Evolutionary conservation across 2,888 invertebrate species (phyloP).

Genomic region (Hemistola chrysoprasaria): DNA sequence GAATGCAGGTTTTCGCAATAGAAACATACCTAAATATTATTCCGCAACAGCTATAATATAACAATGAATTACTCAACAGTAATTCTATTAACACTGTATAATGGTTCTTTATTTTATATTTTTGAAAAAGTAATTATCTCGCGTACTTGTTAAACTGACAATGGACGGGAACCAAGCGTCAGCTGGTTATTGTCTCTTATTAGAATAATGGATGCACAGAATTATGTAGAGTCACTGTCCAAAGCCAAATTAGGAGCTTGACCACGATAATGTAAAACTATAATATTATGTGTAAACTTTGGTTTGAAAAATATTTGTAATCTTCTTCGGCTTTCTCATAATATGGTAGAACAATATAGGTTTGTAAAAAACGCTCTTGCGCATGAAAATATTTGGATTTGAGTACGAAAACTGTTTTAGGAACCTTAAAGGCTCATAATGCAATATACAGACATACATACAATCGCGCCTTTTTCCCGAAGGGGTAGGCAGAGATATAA

Average conservation of each 20-base stretch:
- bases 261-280: slow-evolving; percentile 24
- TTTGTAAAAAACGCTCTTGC: no score
- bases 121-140: slow-evolving; percentile 71
- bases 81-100: slow-evolving; percentile 69
- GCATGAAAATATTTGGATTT: no score
- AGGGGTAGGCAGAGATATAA: no score
- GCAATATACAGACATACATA: no score
- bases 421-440: no score
- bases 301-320: no score
- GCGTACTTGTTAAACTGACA: slow-evolving; percentile 67
- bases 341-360: no score
- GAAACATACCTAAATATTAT: slow-evolving; percentile 32
- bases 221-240: slow-evolving; percentile 56
- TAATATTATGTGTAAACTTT: no score
- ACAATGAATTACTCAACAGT: slow-evolving; percentile 69
- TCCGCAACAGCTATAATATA: slow-evolving; percentile 32
- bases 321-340: no score
- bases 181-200: slow-evolving; percentile 64
- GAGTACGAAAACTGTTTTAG: no score
- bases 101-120: slow-evolving; percentile 61
- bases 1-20: slow-evolving; percentile 63
- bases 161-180: slow-evolving; percentile 65
- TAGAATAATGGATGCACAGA: slow-evolving; percentile 59
- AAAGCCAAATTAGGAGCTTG: slow-evolving; percentile 38
- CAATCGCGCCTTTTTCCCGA: no score